Conservation (phyloP, 2,888 invertebrate species). For the Eumerus sabulonum region DNA sequence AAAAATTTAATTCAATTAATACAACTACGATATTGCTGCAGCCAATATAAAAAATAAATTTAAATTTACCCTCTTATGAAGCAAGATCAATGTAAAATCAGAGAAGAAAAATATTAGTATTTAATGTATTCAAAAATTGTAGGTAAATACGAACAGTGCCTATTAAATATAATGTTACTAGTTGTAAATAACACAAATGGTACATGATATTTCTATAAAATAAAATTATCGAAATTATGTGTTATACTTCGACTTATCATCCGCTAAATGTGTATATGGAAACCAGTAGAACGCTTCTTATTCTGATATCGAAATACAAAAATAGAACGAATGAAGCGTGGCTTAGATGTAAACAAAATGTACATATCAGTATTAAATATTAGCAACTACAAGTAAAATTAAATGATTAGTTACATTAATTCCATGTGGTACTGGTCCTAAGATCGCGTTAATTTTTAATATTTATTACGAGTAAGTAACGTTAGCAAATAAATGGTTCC, state of each 20-base stretch:
- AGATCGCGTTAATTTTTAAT: conserved; percentile 55
- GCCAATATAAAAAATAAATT: conserved; percentile 2
- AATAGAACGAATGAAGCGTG: conserved; percentile 8
- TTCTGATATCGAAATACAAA: conserved; percentile 29
- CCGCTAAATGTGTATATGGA: conserved; percentile 12
- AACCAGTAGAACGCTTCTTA: conserved; percentile 48
- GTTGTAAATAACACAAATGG: conserved; percentile 24
- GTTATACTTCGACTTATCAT: not conserved
- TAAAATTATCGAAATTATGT: not conserved
- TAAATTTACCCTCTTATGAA: not conserved
- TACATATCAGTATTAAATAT: conserved; percentile 57
- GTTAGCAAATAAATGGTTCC: conserved; percentile 38
- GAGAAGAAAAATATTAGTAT: conserved; percentile 8
- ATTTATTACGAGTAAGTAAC: conserved; percentile 35
- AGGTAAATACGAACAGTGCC: conserved; percentile 67
- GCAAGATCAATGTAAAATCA: too few species aligned
- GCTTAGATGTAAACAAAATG: conserved; percentile 34
- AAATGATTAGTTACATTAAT: conserved; percentile 36
- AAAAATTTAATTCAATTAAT: conserved; percentile 11
- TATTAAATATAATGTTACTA: conserved; percentile 45
- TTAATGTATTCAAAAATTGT: conserved; percentile 22
- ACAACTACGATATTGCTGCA: not conserved
- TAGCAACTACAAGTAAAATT: conserved; percentile 16
- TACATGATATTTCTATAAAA: conserved; percentile 44
- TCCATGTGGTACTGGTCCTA: conserved; percentile 53